Percentiles rank a stretch among this genome's conserved stretches.
These are phyloP conservation scores for Nesospiza acunhae DNA, from an alignment of 2,113 vertebrate genomes.

Conservation along the genomic window DNA sequence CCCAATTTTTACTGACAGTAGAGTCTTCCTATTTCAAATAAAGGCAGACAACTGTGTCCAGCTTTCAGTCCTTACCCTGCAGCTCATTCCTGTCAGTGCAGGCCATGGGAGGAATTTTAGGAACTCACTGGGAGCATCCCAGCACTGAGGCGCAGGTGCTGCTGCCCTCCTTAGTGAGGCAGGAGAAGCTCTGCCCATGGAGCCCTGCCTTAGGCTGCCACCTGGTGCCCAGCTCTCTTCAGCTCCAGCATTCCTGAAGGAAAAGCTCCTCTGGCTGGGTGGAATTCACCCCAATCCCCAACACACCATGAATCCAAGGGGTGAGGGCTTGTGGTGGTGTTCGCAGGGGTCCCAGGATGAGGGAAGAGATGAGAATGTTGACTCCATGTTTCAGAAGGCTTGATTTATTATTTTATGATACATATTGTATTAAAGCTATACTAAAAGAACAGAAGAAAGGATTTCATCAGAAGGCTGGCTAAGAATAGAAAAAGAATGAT, in stretches of 20 bases:
- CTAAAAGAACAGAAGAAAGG: too few relatives aligned
- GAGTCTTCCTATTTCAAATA: not conserved
- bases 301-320: not conserved
- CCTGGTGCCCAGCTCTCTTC: conserved; percentile 3
- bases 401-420: too few relatives aligned
- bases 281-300: not conserved
- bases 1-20: not conserved
- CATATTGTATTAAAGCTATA: too few relatives aligned
- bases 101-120: not conserved
- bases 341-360: too few relatives aligned
- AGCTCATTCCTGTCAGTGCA: not conserved
- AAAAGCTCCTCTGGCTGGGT: not conserved
- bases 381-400: too few relatives aligned
- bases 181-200: fast-evolving
- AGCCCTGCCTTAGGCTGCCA: conserved; percentile 24
- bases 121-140: not conserved
- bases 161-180: fast-evolving
- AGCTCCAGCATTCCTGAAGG: not conserved
- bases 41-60: not conserved
- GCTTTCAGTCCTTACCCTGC: not conserved
- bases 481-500: too few relatives aligned
- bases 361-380: too few relatives aligned
- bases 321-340: not conserved
- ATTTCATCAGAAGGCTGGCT: too few relatives aligned
- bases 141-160: not conserved